These are phyloP conservation scores for Esox masquinongy DNA, from an alignment of 2,797 vertebrate genomes.

Conservation along the genomic window DNA sequence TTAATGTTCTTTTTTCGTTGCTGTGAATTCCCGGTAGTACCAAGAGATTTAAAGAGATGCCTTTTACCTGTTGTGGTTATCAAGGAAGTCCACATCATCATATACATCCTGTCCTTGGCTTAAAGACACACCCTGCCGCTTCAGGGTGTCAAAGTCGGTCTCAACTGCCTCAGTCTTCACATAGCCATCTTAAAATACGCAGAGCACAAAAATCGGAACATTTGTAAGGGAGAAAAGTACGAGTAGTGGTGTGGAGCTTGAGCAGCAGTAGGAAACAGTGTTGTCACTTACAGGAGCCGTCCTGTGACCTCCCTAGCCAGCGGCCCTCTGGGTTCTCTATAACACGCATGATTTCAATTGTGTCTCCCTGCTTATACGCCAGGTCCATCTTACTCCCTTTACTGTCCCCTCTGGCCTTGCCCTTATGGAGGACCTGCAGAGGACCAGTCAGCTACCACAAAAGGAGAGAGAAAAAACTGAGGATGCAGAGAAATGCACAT, in stretches of 20 bases:
- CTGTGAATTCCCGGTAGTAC: too few relatives aligned
- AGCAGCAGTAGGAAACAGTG: background rate
- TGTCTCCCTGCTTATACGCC: slow-evolving; percentile 81
- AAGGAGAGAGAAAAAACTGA: background rate
- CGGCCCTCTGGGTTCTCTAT: slow-evolving; percentile 89
- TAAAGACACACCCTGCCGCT: slow-evolving; percentile 49
- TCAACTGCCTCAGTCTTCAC: slow-evolving; percentile 87
- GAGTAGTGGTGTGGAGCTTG: background rate
- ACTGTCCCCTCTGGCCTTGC: slow-evolving; percentile 74
- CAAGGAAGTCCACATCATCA: slow-evolving; percentile 79
- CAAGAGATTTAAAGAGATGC: too few relatives aligned
- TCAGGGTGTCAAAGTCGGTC: slow-evolving; percentile 86
- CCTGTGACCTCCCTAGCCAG: slow-evolving; percentile 83
- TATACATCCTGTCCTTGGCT: slow-evolving; percentile 83
- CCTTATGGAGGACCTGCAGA: slow-evolving; percentile 81
- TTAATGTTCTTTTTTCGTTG: background rate
- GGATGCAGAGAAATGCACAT: background rate
- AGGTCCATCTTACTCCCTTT: slow-evolving; percentile 84
- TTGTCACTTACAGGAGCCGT: slow-evolving; percentile 80
- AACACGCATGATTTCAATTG: slow-evolving; percentile 85
- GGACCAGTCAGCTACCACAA: slow-evolving; percentile 75
- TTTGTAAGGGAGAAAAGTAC: background rate
- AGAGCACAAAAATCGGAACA: background rate
- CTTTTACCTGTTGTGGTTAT: slow-evolving; percentile 61
- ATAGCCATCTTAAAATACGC: slow-evolving; percentile 82